Percentiles rank a stretch among this genome's conserved stretches.
These are phyloP conservation scores for Drepana arcuata DNA, from an alignment of 1,140 invertebrate species.

Conservation along the genomic window DNA sequence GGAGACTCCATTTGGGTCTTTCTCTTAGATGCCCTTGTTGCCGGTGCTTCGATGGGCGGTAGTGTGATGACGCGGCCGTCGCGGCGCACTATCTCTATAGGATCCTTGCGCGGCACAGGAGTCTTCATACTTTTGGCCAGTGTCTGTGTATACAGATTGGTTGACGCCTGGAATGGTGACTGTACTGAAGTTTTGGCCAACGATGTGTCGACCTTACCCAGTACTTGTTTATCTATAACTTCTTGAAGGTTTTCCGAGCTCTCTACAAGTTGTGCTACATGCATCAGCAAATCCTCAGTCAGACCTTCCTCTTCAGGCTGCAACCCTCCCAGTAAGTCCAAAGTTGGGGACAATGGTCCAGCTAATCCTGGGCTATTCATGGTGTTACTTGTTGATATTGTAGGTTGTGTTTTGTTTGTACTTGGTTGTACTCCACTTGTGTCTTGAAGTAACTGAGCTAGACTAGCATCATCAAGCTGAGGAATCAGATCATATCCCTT, in stretches of 20 bases:
- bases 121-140: conserved; percentile 29
- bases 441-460: conserved; percentile 64
- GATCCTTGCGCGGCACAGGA: conserved; percentile 60
- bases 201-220: conserved; percentile 63
- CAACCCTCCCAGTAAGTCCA: conserved; percentile 61
- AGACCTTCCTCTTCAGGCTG: conserved; percentile 74
- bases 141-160: conserved; percentile 32
- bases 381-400: conserved; percentile 63
- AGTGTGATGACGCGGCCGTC: conserved; percentile 82
- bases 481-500: conserved; percentile 57
- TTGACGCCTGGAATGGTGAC: conserved; percentile 19
- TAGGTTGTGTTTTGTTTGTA: conserved; percentile 51
- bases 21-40: conserved; percentile 43
- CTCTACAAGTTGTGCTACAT: conserved; percentile 77
- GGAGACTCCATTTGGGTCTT: conserved; percentile 34
- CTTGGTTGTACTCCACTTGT: conserved; percentile 21
- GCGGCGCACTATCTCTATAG: conserved; percentile 78
- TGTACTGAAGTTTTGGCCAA: conserved; percentile 31
- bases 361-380: conserved; percentile 51
- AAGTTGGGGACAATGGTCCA: conserved; percentile 60
- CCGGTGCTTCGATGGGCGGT: conserved; percentile 82
- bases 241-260: conserved; percentile 78
- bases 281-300: conserved; percentile 77
- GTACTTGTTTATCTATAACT: conserved; percentile 76
- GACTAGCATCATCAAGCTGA: conserved; percentile 61